phyloP scores from a whole-genome alignment of 2,797 vertebrate genomes.

The Acrocephalus scirpaceus region DNA sequence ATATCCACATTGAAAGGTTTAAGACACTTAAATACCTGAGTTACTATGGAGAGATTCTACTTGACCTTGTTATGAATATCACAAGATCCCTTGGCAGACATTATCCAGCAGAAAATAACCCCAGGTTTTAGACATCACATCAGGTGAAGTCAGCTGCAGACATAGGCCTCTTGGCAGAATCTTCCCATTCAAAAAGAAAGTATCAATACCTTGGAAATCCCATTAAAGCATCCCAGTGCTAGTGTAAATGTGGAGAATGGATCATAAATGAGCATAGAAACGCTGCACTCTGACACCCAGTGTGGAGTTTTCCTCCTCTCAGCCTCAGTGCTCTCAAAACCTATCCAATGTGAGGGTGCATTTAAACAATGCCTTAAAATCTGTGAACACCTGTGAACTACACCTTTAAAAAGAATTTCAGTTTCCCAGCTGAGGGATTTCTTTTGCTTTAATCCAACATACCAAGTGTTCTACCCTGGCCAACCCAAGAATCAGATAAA shows the following conservation, averaged over 20 bases:
- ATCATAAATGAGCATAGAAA: background rate
- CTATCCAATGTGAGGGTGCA: background rate
- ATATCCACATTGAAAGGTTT: background rate
- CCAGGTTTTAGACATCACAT: background rate
- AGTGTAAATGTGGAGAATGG: background rate
- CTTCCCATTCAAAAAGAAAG: background rate
- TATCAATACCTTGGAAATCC: background rate
- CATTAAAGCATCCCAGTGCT: background rate
- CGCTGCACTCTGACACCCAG: background rate
- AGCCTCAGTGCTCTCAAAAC: background rate
- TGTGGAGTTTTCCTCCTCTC: background rate
- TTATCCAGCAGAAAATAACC: background rate
- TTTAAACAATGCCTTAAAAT: background rate
- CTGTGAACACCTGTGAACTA: background rate
- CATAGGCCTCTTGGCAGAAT: background rate
- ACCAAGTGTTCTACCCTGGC: background rate
- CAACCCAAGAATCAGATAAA: background rate
- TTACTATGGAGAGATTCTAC: background rate
- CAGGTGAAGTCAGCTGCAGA: background rate
- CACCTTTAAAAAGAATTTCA: background rate
- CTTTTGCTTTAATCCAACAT: background rate
- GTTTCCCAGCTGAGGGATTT: background rate
- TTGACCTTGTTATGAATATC: background rate
- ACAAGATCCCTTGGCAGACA: background rate
- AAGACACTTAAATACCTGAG: background rate